Percentiles rank a stretch among this genome's conserved stretches.
These are phyloP conservation scores for Neomorphus geoffroyi DNA, from an alignment of 2,797 vertebrate species.

Conservation along the genomic window DNA sequence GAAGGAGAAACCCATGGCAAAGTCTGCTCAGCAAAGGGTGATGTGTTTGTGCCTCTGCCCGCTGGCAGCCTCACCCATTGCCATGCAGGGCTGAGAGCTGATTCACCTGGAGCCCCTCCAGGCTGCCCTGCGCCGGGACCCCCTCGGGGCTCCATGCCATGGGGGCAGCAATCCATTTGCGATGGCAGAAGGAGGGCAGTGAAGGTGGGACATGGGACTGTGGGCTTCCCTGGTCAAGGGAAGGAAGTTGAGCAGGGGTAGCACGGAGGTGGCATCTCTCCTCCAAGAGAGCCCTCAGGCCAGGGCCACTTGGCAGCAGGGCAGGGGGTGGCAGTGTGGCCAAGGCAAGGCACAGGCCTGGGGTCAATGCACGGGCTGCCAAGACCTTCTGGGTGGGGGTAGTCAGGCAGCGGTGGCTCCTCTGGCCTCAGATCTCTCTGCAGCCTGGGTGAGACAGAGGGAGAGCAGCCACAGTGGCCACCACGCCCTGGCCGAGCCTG, in stretches of 20 bases:
- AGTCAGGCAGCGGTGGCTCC: accelerated
- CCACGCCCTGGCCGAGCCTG: accelerated
- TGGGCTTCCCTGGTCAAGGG: too few species aligned
- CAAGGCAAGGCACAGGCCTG: not conserved
- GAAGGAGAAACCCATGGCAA: not conserved
- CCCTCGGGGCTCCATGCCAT: accelerated
- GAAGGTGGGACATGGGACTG: too few species aligned
- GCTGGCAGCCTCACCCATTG: not conserved
- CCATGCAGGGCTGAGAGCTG: not conserved
- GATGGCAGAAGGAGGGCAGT: not conserved
- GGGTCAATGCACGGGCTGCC: too few species aligned
- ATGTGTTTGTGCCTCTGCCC: not conserved
- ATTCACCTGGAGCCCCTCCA: too few species aligned
- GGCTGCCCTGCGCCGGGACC: not conserved
- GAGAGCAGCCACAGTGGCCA: not conserved
- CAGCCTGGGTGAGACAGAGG: not conserved
- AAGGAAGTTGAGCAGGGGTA: not conserved
- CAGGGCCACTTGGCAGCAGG: not conserved
- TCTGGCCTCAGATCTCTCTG: not conserved
- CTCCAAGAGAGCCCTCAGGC: not conserved
- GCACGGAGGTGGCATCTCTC: not conserved
- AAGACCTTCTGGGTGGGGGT: too few species aligned
- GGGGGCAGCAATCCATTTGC: not conserved
- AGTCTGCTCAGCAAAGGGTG: not conserved
- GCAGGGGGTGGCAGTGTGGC: not conserved